A percentile compares a stretch with the other conserved stretches of the same genome.
phyloP scores from a whole-genome alignment of 2,797 vertebrate species.

The Meriones psammophilus region DNA sequence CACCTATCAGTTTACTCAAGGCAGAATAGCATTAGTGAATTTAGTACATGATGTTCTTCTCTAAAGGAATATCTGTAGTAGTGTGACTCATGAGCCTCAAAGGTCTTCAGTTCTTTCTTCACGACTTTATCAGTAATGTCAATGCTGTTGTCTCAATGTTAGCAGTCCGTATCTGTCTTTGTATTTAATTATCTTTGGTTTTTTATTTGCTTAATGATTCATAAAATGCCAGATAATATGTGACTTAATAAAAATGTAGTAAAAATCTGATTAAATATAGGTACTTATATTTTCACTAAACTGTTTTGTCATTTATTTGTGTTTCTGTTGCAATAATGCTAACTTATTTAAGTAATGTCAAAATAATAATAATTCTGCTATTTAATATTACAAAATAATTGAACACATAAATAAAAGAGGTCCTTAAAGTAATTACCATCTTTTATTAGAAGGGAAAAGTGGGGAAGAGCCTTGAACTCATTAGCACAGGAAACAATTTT shows the following conservation, averaged over 20 bases:
- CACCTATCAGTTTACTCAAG: neutral
- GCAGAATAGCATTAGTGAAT: neutral
- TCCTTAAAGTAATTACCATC: neutral
- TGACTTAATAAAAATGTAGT: neutral
- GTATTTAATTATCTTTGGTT: neutral
- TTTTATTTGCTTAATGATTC: neutral
- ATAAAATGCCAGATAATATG: neutral
- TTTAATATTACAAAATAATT: neutral
- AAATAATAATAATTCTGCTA: constrained; percentile 3
- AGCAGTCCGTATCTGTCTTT: neutral
- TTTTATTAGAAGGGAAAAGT: too few relatives aligned
- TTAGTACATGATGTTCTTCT: neutral
- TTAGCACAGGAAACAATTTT: too few relatives aligned
- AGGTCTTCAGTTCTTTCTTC: neutral
- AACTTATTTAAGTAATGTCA: neutral
- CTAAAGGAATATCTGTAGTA: neutral
- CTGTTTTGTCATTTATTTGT: neutral
- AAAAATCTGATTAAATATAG: neutral
- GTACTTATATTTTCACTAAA: neutral
- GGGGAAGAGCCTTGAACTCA: too few relatives aligned
- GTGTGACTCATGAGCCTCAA: neutral
- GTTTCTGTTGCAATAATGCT: neutral
- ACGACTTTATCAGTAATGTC: too few relatives aligned
- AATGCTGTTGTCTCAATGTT: too few relatives aligned
- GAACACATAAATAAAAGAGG: neutral